Evolutionary conservation across 1,140 invertebrate species (phyloP), one percentile per base, ranked within the genome.

Genomic region (Dendrolimus punctatus): DNA sequence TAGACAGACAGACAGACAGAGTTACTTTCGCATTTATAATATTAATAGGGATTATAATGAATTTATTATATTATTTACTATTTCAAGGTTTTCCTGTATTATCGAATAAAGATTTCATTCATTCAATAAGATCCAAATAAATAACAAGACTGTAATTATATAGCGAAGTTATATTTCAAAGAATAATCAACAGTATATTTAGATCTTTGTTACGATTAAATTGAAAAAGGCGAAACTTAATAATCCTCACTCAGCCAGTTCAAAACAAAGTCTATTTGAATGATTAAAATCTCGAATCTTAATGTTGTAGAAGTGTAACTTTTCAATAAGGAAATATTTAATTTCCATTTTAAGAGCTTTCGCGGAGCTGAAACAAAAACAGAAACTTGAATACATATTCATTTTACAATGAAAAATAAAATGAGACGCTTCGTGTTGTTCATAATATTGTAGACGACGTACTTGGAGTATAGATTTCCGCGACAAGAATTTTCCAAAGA

Each of bases 261-360:
- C 40, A 42, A 63, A 62, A 64, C 49, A 62, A 68, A 73, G 62
- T 73, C 67, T 66, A 66, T 70, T 75, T 72, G 68, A 72, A 65
- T 79, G 74, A 79, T 76, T 73, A 65, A 74, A 76, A 76, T 68
- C 64, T 55, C 66, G 61, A 61, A 62, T 68, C 51, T 58, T 58
- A 68, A 64, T 59, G 57, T 45, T 55, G 54, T 59, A 57, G 58
- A 57, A 53, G 56, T 61, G 45, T 49, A 81, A 81, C 71, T 81
- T 80, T 76, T 65, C 71, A 73, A 81, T 77, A 74, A 73, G 69
- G 68, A 73, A 79, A 79, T 75, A 71, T 79, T 78, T 69, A 73
- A 76, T 73, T 73, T 76, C 71, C 66, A 78, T 78, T 69, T 75
- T 58, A 51, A 63, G 50, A 66, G 58, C 45, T 59, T 66, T 67